These are phyloP conservation scores for Matsumurasca onukii DNA, from an alignment of 1,140 invertebrate species.

Conservation along the genomic window DNA sequence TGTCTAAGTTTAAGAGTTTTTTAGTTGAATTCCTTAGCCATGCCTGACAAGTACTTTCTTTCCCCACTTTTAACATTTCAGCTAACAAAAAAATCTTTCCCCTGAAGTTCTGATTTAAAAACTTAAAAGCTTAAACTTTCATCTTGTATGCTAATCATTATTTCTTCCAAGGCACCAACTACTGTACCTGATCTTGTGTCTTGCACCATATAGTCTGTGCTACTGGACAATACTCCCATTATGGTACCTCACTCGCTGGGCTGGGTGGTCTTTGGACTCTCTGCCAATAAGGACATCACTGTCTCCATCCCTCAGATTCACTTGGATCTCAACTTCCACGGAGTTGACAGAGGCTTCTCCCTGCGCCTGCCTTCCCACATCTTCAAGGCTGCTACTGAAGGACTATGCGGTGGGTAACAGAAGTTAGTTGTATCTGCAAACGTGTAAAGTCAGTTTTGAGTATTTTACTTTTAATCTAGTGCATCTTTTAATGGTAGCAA, in stretches of 20 bases:
- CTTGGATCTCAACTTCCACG: conserved; percentile 39
- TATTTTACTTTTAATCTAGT: background rate
- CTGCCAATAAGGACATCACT: conserved; percentile 4
- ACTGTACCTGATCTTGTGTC: no score
- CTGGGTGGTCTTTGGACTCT: conserved; percentile 50
- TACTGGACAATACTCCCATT: conserved; percentile 20
- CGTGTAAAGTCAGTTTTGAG: background rate
- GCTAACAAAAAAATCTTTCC: no score
- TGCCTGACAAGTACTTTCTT: no score
- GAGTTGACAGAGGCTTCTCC: conserved; percentile 50
- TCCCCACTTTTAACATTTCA: no score
- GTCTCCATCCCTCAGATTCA: conserved; percentile 29
- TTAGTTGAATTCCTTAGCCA: no score
- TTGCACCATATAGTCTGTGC: no score
- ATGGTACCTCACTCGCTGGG: background rate
- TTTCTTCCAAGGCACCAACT: no score
- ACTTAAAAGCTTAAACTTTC: no score
- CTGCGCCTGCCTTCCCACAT: conserved; percentile 67
- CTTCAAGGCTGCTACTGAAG: conserved; percentile 71
- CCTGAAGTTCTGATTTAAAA: no score
- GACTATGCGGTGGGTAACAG: conserved; percentile 66
- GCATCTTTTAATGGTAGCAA: background rate
- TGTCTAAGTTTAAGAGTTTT: no score
- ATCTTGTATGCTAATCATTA: no score
- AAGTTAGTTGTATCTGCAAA: background rate